Evolutionary conservation across 2,113 vertebrate genomes (phyloP), one percentile per base, ranked within the genome.

Genomic region (Herpailurus yagouaroundi): DNA sequence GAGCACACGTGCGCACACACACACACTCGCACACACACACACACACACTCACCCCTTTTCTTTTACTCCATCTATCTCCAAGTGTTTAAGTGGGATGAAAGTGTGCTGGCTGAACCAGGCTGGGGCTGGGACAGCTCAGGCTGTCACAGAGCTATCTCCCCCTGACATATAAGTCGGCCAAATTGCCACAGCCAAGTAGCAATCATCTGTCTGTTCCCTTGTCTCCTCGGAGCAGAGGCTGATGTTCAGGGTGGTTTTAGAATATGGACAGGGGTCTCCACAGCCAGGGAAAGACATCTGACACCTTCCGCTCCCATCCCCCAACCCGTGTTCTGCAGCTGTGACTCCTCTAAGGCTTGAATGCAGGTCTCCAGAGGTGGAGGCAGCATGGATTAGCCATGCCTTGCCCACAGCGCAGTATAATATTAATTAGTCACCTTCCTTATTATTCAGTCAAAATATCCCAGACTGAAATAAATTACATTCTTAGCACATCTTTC

Each of bases 401-500:
- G 98, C 95, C 88, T 95, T 98, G 97, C 97, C 97, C 97, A 98
- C 93, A 97, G 98, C 96, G 11, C 96, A 98, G 98, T 98, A 98
- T 98, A 98, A 98, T 98, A 95, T 97, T 99, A 99, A 99, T 99
- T 99, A 99, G 98, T 98, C 98, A 98, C 97, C 98, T 97, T 97
- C 98, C 97, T 99, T 98, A 98, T 98, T 99, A 99, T 98, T 98
- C 98, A 98, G 97, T 98, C 99, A 99, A 99, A 99, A 99, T 99
- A 99, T 85, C 95, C 97, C 98, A 97, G 98, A 98, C 97, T 98
- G 98, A 98, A 99, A 99, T 97, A 99, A 98, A 99, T 99, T 99
- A 99, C 98, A 99, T 98, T 99, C 99, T 98, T 98, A 98, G 98
- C 98, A 99, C 98, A 99, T 99, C 99, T 99, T 99, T 99, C 98